Conservation (phyloP, 2,797 vertebrate species). For the Nasua narica region DNA sequence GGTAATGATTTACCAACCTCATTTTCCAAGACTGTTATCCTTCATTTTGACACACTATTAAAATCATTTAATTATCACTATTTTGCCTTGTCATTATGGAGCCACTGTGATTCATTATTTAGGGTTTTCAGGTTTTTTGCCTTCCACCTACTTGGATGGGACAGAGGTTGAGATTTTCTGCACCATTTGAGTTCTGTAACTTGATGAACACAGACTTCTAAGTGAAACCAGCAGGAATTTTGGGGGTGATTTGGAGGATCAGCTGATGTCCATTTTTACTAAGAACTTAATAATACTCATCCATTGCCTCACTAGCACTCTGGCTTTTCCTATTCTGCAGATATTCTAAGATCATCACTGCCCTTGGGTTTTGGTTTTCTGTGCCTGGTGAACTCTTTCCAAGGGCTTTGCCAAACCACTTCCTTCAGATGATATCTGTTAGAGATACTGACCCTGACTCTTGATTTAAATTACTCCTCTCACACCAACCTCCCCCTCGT, state of each 20-base stretch:
- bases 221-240: neutral
- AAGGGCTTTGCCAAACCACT: neutral
- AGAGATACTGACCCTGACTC: neutral
- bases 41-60: conserved; percentile 81
- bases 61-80: conserved; percentile 81
- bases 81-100: conserved; percentile 76
- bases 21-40: conserved; percentile 75
- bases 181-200: neutral
- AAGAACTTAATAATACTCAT: neutral
- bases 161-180: neutral
- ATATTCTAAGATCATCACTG: too few relatives aligned
- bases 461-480: neutral
- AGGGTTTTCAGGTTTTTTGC: conserved; percentile 53
- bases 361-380: neutral
- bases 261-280: neutral
- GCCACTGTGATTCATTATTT: conserved; percentile 70
- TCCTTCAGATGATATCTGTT: neutral
- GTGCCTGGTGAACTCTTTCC: neutral
- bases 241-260: neutral
- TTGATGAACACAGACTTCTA: neutral
- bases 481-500: neutral
- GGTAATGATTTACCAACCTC: conserved; percentile 73
- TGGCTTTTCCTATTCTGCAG: neutral
- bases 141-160: neutral
- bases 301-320: neutral